phyloP scores from a whole-genome alignment of 2,888 invertebrate species.

The Nephrotoma appendiculata region DNA sequence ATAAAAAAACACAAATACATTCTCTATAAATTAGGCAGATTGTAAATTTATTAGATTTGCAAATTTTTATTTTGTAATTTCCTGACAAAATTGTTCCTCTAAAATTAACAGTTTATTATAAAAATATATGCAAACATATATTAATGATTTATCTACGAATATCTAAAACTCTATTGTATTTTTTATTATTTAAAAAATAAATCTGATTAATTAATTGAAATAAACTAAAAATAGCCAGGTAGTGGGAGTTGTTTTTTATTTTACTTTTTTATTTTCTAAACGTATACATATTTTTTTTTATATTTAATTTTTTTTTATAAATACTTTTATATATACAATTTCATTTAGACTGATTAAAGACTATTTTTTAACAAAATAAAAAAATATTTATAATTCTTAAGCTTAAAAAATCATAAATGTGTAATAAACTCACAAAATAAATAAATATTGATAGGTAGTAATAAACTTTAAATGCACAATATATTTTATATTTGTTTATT shows the following conservation, averaged over 20 bases:
- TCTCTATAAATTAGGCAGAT: background rate
- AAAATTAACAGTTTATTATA: background rate
- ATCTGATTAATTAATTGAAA: background rate
- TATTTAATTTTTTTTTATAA: background rate
- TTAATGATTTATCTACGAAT: background rate
- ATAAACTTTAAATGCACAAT: background rate
- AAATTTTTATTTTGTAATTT: background rate
- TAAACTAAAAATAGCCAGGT: background rate
- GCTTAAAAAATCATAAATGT: background rate
- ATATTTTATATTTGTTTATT: background rate
- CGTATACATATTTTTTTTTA: background rate
- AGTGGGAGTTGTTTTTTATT: background rate
- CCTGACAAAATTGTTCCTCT: background rate
- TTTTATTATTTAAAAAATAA: background rate
- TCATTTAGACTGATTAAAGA: background rate
- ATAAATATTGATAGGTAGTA: background rate
- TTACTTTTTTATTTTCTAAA: background rate
- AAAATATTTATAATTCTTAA: background rate
- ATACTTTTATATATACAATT: background rate
- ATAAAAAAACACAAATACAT: background rate
- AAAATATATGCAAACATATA: background rate
- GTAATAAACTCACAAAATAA: background rate
- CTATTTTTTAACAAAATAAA: background rate
- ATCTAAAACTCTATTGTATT: background rate
- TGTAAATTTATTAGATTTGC: background rate